Conservation (phyloP, 2,888 invertebrate species). For the Melanchra persicariae region DNA sequence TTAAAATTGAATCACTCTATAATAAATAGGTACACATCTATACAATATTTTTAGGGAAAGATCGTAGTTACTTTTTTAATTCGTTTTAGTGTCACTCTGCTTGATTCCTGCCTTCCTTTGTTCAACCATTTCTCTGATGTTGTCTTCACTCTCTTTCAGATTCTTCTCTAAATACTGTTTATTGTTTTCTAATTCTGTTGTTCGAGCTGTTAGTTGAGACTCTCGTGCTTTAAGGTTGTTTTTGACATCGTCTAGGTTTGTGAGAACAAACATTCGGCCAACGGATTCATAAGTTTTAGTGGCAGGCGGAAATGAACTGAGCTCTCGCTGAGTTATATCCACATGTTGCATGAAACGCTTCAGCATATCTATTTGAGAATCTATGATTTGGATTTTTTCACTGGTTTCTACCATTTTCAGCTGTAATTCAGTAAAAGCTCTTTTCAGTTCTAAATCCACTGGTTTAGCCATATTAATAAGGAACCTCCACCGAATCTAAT, state of each 20-base stretch:
- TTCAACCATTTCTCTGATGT: conserved; percentile 95
- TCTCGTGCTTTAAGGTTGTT: conserved; percentile 91
- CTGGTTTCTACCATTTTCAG: conserved; percentile 95
- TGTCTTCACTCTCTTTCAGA: conserved; percentile 96
- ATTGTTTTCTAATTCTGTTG: conserved; percentile 93
- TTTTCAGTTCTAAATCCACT: conserved; percentile 91
- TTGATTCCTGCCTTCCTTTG: conserved; percentile 88
- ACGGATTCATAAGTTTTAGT: conserved; percentile 95
- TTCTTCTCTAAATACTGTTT: conserved; percentile 95
- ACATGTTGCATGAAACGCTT: conserved; percentile 93
- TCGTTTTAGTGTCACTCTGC: conserved; percentile 76
- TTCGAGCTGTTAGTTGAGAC: conserved; percentile 91
- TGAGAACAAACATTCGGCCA: conserved; percentile 95
- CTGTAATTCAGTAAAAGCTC: conserved; percentile 96
- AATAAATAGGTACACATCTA: conserved; percentile 27
- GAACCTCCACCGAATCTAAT: conserved; percentile 4
- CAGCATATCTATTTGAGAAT: conserved; percentile 94
- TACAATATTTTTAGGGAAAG: background rate
- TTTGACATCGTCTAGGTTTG: conserved; percentile 92
- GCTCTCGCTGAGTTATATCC: conserved; percentile 93
- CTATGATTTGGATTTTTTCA: conserved; percentile 95
- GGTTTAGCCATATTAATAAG: conserved; percentile 83
- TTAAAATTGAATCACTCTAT: background rate
- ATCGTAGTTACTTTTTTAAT: conserved; percentile 56
- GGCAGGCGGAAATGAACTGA: conserved; percentile 90